Evolutionary conservation across 2,113 vertebrate genomes (phyloP).

Genomic region (Taxidea taxus): DNA sequence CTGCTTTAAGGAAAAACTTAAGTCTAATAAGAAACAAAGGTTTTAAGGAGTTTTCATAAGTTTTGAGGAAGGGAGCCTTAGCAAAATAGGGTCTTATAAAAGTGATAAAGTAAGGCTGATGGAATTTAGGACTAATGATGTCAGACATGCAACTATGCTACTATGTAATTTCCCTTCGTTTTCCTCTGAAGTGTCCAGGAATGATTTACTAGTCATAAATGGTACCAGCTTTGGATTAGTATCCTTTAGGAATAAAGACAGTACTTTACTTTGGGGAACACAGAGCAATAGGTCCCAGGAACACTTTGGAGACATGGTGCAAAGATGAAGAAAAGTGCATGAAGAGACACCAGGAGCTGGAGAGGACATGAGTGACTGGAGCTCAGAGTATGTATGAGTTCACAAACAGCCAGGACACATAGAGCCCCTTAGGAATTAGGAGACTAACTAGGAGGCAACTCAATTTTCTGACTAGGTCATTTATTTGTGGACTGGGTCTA

Average conservation of each 20-base stretch:
- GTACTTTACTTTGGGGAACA: background rate
- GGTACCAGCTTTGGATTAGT: background rate
- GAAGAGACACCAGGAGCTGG: background rate
- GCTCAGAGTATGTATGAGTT: background rate
- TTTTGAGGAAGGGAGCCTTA: background rate
- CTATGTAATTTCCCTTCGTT: background rate
- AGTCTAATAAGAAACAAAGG: background rate
- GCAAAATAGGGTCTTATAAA: background rate
- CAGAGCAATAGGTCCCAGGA: background rate
- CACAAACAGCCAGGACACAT: background rate
- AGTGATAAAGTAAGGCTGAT: background rate
- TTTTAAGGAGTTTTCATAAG: background rate
- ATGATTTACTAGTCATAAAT: background rate
- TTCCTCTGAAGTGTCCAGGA: background rate
- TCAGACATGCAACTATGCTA: background rate
- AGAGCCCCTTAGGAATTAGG: background rate
- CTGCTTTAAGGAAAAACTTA: background rate
- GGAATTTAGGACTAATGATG: background rate
- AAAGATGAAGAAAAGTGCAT: background rate
- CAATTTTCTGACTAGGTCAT: background rate
- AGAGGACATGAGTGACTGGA: background rate
- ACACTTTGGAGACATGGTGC: background rate
- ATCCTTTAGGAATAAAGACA: background rate
- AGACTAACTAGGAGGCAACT: background rate
- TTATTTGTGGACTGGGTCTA: background rate